phyloP scores from a whole-genome alignment of 2,888 invertebrate genomes.

The Pteria penguin region DNA sequence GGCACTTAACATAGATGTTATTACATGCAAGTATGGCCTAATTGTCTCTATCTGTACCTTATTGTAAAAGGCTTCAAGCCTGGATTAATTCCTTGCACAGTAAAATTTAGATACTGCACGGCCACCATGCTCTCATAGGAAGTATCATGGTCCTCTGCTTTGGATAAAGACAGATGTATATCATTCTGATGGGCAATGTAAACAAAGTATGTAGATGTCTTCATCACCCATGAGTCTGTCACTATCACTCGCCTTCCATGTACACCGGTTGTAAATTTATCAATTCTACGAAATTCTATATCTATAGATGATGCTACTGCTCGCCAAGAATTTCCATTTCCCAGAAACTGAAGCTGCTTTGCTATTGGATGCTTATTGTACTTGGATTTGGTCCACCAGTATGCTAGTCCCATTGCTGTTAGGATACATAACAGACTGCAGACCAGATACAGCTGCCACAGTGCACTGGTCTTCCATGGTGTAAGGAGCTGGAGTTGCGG shows the following conservation, averaged over 20 bases:
- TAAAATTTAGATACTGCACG: conserved; percentile 91
- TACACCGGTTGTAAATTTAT: conserved; percentile 79
- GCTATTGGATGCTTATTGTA: conserved; percentile 89
- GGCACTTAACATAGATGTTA: too few relatives aligned
- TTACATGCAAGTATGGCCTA: too few relatives aligned
- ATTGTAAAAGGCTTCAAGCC: conserved; percentile 73
- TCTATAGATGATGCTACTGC: conserved; percentile 87
- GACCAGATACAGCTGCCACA: conserved; percentile 66
- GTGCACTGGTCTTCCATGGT: conserved; percentile 51
- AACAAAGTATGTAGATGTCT: conserved; percentile 88
- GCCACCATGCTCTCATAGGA: conserved; percentile 86
- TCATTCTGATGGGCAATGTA: conserved; percentile 89
- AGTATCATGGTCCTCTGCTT: conserved; percentile 83
- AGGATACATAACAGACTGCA: conserved; percentile 79
- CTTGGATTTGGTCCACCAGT: conserved; percentile 86
- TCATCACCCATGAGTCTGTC: conserved; percentile 93
- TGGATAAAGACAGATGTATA: conserved; percentile 87
- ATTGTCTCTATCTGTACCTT: too few relatives aligned
- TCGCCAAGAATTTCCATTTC: conserved; percentile 82
- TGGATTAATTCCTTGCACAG: conserved; percentile 81
- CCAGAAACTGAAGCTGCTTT: conserved; percentile 82
- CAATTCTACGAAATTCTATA: conserved; percentile 85
- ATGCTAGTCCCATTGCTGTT: conserved; percentile 82
- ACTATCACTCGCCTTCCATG: conserved; percentile 76
- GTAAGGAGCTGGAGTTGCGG: conserved; percentile 61